Conservation (phyloP, 2,113 vertebrate genomes). For the Bombycilla garrulus region DNA sequence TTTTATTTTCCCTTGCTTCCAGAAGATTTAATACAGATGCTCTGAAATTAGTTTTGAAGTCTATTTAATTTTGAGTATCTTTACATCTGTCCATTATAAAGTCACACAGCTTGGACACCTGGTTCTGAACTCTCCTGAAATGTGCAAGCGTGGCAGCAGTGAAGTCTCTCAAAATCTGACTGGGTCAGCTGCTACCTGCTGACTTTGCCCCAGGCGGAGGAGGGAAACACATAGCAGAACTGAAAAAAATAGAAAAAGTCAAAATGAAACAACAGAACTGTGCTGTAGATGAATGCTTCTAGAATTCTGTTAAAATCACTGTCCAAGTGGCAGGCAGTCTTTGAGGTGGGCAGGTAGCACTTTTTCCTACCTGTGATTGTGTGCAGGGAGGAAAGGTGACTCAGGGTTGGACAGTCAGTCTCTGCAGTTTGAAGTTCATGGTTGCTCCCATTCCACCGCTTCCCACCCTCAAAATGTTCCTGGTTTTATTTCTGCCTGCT, state of each 20-base stretch:
- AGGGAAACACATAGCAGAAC: neutral
- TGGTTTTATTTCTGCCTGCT: conserved; percentile 33
- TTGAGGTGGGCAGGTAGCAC: neutral
- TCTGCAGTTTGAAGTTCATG: neutral
- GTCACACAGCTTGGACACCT: neutral
- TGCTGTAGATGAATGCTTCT: neutral
- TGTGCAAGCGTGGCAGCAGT: neutral
- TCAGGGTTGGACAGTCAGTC: neutral
- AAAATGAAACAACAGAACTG: neutral
- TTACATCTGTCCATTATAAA: neutral
- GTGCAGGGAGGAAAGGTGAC: neutral
- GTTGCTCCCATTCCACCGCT: neutral
- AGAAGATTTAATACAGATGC: neutral
- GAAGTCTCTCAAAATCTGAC: neutral
- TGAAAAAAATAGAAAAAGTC: neutral
- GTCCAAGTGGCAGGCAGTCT: neutral
- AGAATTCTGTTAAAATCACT: neutral
- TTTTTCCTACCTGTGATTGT: neutral
- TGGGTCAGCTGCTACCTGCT: neutral
- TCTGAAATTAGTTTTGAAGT: neutral
- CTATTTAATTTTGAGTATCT: neutral
- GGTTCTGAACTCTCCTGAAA: neutral
- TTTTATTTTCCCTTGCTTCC: neutral
- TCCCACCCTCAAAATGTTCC: conserved; percentile 30
- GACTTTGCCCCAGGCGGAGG: neutral